These are phyloP conservation scores for Brenthis hecate DNA, from an alignment of 2,888 invertebrate genomes.

Conservation along the genomic window DNA sequence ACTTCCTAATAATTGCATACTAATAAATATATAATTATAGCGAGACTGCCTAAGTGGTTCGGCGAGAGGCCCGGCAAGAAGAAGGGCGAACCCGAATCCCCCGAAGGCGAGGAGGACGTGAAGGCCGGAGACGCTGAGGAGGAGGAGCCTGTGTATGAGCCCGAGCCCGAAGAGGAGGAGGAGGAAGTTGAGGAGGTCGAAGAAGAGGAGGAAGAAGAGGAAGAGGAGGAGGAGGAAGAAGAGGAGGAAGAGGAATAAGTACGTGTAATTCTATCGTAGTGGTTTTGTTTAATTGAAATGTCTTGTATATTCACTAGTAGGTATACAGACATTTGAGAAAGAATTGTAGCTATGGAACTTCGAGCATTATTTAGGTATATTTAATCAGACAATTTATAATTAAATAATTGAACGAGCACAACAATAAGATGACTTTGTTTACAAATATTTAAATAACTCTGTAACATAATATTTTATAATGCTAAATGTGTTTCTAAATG, in stretches of 20 bases:
- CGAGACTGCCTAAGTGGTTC: constrained; percentile 97
- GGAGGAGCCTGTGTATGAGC: constrained; percentile 85
- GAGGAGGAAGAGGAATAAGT: constrained; percentile 84
- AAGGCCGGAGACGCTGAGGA: constrained; percentile 87
- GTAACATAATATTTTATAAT: constrained; percentile 4
- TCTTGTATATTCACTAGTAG: neutral
- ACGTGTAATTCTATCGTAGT: constrained; percentile 35
- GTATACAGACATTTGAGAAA: too few relatives aligned
- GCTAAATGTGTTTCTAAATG: constrained; percentile 5
- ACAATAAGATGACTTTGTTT: too few relatives aligned
- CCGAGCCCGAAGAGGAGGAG: constrained; percentile 88
- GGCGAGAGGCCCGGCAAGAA: constrained; percentile 97
- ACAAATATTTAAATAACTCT: neutral
- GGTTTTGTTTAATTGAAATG: neutral
- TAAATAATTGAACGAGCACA: too few relatives aligned
- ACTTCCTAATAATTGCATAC: neutral
- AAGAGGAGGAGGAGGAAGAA: constrained; percentile 88
- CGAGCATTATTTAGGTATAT: neutral
- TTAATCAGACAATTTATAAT: too few relatives aligned
- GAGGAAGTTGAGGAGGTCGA: constrained; percentile 87
- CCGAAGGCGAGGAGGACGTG: constrained; percentile 94
- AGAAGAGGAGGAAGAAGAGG: constrained; percentile 89
- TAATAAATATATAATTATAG: constrained; percentile 67
- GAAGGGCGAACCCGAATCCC: constrained; percentile 93
- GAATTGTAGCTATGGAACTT: neutral